These are phyloP conservation scores for Triops cancriformis DNA, from an alignment of 1,140 invertebrate species.

Conservation along the genomic window DNA sequence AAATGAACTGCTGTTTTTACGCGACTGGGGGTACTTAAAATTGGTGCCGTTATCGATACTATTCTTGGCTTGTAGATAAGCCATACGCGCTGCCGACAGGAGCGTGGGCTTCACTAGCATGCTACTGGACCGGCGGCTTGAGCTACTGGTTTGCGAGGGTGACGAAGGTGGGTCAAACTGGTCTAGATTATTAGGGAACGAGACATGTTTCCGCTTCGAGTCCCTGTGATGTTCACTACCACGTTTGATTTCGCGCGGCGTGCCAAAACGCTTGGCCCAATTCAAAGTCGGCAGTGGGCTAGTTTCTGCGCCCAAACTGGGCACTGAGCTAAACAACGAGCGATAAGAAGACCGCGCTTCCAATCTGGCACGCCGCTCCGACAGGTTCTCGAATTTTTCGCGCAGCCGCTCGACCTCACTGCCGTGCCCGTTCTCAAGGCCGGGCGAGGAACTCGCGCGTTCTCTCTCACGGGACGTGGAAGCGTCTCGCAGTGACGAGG, in stretches of 20 bases:
- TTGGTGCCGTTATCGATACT: constrained; percentile 18
- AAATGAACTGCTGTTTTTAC: background rate
- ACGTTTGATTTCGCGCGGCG: background rate
- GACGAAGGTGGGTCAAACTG: background rate
- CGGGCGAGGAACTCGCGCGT: constrained; percentile 2
- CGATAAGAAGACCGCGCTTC: background rate
- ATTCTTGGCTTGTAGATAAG: constrained; percentile 17
- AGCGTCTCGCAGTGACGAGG: background rate
- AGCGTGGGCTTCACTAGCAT: constrained; percentile 23
- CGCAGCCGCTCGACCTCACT: constrained; percentile 64
- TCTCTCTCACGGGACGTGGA: background rate
- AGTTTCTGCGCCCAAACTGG: background rate
- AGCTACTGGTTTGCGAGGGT: background rate
- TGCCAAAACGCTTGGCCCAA: background rate
- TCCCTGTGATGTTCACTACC: background rate
- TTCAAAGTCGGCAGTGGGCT: background rate
- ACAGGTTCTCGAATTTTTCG: constrained; percentile 60
- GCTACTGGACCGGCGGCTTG: background rate
- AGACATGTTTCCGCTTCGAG: constrained; percentile 20
- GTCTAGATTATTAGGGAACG: constrained; percentile 22
- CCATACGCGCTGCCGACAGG: constrained; percentile 22
- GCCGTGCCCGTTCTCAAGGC: constrained; percentile 31
- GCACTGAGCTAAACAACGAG: background rate
- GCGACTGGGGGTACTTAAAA: background rate
- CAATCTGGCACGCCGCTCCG: constrained; percentile 35